Evolutionary conservation across 1,140 invertebrate species (phyloP).

Genomic region (Nomia melanderi): DNA sequence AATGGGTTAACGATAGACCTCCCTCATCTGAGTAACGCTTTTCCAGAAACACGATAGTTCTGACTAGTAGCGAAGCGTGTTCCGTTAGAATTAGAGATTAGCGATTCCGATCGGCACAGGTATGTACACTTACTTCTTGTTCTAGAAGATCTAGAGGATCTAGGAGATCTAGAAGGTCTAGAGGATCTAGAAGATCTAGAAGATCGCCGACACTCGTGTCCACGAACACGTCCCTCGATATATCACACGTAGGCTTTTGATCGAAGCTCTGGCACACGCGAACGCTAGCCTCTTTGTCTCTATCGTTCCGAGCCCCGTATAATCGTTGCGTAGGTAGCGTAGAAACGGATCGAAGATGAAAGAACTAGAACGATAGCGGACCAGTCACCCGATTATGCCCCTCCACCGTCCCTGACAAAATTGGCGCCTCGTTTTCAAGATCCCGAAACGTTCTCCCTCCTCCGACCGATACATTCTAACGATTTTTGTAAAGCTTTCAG

Average conservation of each 20-base stretch:
- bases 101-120: conserved; percentile 13
- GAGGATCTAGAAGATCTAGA: too few relatives aligned
- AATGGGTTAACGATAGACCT: too few relatives aligned
- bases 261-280: too few relatives aligned
- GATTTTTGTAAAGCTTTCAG: conserved; percentile 90
- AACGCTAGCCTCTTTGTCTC: too few relatives aligned
- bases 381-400: too few relatives aligned
- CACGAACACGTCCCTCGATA: too few relatives aligned
- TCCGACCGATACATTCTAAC: conserved; percentile 66
- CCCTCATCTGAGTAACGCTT: conserved; percentile 9
- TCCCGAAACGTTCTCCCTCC: background rate
- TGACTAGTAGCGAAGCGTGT: conserved; percentile 16
- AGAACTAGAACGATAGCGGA: too few relatives aligned
- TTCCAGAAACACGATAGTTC: conserved; percentile 5
- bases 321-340: too few relatives aligned
- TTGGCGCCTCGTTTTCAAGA: conserved; percentile 2
- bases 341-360: too few relatives aligned
- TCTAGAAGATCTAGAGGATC: background rate
- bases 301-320: too few relatives aligned
- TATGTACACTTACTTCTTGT: background rate
- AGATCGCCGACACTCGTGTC: conserved; percentile 5
- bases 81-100: conserved; percentile 29
- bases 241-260: conserved; percentile 11
- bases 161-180: background rate
- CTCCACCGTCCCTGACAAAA: background rate